phyloP scores from a whole-genome alignment of 1,140 invertebrate genomes.

The Sitobion miscanthi region DNA sequence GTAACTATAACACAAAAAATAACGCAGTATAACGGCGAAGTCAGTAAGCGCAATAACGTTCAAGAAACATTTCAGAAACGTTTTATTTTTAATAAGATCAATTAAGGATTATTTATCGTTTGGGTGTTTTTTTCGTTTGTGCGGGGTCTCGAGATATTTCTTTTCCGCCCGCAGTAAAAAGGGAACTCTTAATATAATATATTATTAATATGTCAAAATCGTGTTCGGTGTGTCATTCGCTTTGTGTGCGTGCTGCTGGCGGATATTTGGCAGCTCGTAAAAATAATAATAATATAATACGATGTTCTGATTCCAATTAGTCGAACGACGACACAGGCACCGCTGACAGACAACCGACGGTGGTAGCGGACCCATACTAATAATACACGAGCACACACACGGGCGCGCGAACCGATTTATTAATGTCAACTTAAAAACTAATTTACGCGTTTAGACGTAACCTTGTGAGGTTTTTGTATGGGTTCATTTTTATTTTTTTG shows the following conservation, averaged over 20 bases:
- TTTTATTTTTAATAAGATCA: conserved; percentile 19
- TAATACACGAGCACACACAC: conserved; percentile 4
- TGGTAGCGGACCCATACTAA: conserved; percentile 20
- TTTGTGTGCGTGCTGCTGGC: not conserved
- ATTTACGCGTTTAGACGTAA: conserved; percentile 52
- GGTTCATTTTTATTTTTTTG: not conserved
- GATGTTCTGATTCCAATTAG: conserved; percentile 56
- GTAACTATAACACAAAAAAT: not conserved
- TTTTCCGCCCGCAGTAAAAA: not conserved
- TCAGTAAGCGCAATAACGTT: not conserved
- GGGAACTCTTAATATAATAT: not conserved
- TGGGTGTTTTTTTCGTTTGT: not conserved
- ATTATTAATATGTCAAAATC: conserved; percentile 27
- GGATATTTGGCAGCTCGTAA: conserved; percentile 44
- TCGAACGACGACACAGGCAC: conserved; percentile 52
- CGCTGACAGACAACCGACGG: conserved; percentile 52
- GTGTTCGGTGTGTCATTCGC: not conserved
- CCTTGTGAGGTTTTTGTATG: conserved; percentile 30
- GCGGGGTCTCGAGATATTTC: not conserved
- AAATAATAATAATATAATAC: conserved; percentile 48
- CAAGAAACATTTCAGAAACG: not conserved
- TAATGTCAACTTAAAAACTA: conserved; percentile 56
- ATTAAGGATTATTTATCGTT: conserved; percentile 17
- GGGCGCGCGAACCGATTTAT: conserved; percentile 44
- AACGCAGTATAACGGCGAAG: no score